Base-by-base conservation (phyloP, 2,888 invertebrate genomes). In the Nemapogon koenigi region DNA sequence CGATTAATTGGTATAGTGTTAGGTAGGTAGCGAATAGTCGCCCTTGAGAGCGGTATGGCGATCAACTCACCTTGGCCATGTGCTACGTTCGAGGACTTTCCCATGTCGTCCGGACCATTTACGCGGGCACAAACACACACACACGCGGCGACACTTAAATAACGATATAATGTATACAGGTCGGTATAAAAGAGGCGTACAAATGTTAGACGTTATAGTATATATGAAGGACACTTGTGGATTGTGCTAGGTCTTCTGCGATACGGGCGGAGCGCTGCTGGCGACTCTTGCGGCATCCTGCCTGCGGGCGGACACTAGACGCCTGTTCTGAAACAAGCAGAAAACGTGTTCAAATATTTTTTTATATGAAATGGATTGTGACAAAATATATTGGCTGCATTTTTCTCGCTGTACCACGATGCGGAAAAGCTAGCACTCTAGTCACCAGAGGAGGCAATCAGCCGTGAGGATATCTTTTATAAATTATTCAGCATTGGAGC, bases 61-160 rank as follows among this genome's bases (percentile, higher is more conserved):
- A 44, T 45, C 40, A 52, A 70, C 79, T 78, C 57, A 79, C 80
- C 79, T 79, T 79, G 78, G 62, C 79, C 78, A 71, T 80, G 76
- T 79, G 79, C 76, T 76, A 75, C 78, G 60, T 73, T 76, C 70
- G 80, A 80, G 73, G 79, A 79, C 66, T 80, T 80, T 78, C 80
- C 79, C 79, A 80, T 80, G 78, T 70, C 79, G 78, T 68, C 69
- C 76, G 72, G 72, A 76, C 73, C 76, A 76, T 76, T 67, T 62
- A 72, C 72, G 65, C 73, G 66, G 71, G 62, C 30, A 62, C 55
- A 70, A 60, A 62, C 65, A 55, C 63, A 62, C 67, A 59, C 70
- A 55, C 61, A 61, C 69, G 59, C 64, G 61, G 51, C 63, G 62
- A 55, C 62, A 69, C 67, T 66, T 16, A 62, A 66, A 59, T 61